Conservation (phyloP, 1,140 invertebrate species). For the Procambarus clarkii region DNA sequence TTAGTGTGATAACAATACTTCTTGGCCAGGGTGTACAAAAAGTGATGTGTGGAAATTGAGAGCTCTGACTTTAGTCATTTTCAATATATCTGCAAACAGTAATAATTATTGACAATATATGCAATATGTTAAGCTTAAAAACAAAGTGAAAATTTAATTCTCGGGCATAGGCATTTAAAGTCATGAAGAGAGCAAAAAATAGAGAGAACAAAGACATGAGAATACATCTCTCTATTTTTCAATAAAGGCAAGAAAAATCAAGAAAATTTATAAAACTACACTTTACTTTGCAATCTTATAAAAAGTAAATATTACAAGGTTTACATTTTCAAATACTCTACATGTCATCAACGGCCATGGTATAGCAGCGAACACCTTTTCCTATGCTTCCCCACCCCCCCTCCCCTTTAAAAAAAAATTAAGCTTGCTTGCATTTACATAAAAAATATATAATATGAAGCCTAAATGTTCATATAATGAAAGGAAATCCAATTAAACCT, state of each 20-base stretch:
- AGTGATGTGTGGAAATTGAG: no score
- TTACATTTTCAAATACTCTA: not conserved
- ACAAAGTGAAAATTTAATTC: no score
- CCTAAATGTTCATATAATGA: not conserved
- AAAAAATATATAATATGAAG: not conserved
- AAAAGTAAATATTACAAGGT: slow-evolving; percentile 2
- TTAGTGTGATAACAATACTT: no score
- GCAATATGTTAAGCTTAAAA: no score
- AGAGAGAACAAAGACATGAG: not conserved
- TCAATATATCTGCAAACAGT: no score
- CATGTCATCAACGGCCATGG: not conserved
- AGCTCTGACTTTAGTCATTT: no score
- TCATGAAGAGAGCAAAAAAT: no score
- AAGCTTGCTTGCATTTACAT: not conserved
- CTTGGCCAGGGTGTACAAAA: no score
- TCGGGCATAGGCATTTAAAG: no score
- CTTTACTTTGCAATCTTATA: not conserved
- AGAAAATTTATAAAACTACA: slow-evolving; percentile 17
- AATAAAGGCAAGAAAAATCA: not conserved
- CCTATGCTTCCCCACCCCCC: not conserved
- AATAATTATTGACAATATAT: no score
- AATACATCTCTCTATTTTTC: slow-evolving; percentile 6
- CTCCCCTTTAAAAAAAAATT: not conserved
- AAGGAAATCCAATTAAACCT: not conserved
- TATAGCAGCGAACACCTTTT: not conserved